Evolutionary conservation across 2,797 vertebrate genomes (phyloP).

Genomic region (Enoplosus armatus): DNA sequence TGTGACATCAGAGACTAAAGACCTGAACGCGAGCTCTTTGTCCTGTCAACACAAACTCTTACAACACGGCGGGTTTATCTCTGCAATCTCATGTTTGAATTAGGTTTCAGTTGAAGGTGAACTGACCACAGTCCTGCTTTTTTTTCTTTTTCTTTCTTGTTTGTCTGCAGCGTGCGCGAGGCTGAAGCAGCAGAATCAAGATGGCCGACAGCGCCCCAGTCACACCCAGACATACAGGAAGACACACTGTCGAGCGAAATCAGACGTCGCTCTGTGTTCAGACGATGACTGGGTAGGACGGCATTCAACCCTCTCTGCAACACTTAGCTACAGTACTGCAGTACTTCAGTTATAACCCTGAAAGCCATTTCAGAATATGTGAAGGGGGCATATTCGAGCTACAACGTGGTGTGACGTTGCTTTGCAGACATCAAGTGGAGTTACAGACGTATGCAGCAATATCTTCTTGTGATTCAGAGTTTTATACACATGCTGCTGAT

Average conservation of each 20-base stretch:
- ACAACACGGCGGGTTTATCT: not conserved
- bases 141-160: not conserved
- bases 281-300: constrained; percentile 84
- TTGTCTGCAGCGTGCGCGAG: constrained; percentile 66
- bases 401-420: too few species aligned
- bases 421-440: too few species aligned
- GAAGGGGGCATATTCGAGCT: too few species aligned
- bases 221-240: not conserved
- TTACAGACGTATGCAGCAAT: too few species aligned
- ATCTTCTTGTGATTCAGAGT: too few species aligned
- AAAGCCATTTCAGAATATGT: too few species aligned
- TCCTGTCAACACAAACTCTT: too few species aligned
- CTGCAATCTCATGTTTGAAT: not conserved
- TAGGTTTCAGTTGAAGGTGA: not conserved
- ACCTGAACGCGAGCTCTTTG: not conserved
- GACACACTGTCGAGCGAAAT: constrained; percentile 40
- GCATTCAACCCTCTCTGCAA: too few species aligned
- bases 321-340: too few species aligned
- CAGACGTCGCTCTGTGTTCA: constrained; percentile 68
- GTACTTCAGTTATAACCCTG: too few species aligned
- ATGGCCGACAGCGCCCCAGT: not conserved
- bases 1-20: not conserved
- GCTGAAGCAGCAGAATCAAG: constrained; percentile 32
- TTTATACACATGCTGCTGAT: too few species aligned
- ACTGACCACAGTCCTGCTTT: not conserved